Base-by-base conservation (phyloP, 2,113 vertebrate genomes). In the Albula glossodonta region DNA sequence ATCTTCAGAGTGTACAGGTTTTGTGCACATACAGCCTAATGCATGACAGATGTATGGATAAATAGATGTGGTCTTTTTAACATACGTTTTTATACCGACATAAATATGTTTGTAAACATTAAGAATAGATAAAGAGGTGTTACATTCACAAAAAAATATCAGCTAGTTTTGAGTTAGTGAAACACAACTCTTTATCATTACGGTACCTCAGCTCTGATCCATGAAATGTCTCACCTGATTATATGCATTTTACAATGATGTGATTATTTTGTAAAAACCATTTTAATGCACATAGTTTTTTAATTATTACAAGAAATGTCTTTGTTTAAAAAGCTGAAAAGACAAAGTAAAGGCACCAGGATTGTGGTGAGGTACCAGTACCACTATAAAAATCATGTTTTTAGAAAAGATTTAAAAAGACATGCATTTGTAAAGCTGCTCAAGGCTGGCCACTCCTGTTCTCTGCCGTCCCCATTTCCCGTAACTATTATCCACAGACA, bases 211-310 rank as follows among this genome's bases (percentile, higher is more conserved):
- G 31, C 31, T 41, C 31, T 41, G 31, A 41, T 41, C 0, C 31
- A 41, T 41, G 31, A 41, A 41, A 41, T 41, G 31, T 41, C 31
- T 41, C 0, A 41, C 31, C 31, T 41, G 31, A 41, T 41, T 41
- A 41, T 41, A 41, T 41, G 0, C 31, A 41, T 41, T 41, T 41
- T 41, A 41, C 31, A 41, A 41, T 41, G 1, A 41, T 41, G 31
- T 41, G 31, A 41, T 41, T 4, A n/a, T 74, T 74, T 74, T 66
- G 31, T 41, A 41, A 41, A 41, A 74, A 2, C 63, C 19, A 7
- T 74, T 41, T 74, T 74, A 74, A 74, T 74, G 70, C 70, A 74
- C 70, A 74, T 74, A 74, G 8, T 22, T 31, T 74, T 74, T 74
- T 31, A 74, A 25, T 8, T 25, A 74, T 22, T 74, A 5, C 22